phyloP scores from a whole-genome alignment of 2,113 vertebrate genomes.

The Hoplias malabaricus region DNA sequence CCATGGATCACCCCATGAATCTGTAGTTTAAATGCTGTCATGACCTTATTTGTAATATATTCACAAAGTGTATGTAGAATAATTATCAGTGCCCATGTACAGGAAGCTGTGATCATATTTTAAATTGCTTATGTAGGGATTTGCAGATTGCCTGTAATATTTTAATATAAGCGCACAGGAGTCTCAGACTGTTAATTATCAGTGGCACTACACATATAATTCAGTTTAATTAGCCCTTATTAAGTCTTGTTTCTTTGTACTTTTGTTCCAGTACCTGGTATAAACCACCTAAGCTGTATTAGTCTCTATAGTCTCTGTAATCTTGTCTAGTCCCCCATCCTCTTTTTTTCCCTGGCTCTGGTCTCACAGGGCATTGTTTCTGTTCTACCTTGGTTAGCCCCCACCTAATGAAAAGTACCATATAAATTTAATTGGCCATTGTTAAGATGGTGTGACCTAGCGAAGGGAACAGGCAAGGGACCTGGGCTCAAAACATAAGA shows the following conservation, averaged over 20 bases:
- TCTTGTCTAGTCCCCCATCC: neutral
- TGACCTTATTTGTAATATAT: neutral
- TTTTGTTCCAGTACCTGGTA: conserved; percentile 6
- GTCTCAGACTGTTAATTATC: neutral
- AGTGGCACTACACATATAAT: conserved; percentile 4
- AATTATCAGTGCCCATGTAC: neutral
- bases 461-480: conserved; percentile 14
- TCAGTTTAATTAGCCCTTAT: neutral
- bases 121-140: neutral
- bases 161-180: neutral
- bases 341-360: neutral
- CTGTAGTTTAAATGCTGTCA: neutral
- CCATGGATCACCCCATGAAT: neutral
- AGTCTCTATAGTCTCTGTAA: neutral
- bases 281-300: neutral
- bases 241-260: neutral
- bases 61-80: neutral
- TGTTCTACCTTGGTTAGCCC: neutral
- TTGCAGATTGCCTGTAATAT: neutral
- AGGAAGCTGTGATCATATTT: no score
- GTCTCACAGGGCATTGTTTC: conserved; percentile 20
- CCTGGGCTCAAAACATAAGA: neutral
- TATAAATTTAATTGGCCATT: conserved; percentile 47
- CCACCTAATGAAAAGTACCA: conserved; percentile 39
- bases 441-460: conserved; percentile 36